Evolutionary conservation across 2,113 vertebrate genomes (phyloP), one percentile per base, ranked within the genome.

Genomic region (Hippocampus barbouri): DNA sequence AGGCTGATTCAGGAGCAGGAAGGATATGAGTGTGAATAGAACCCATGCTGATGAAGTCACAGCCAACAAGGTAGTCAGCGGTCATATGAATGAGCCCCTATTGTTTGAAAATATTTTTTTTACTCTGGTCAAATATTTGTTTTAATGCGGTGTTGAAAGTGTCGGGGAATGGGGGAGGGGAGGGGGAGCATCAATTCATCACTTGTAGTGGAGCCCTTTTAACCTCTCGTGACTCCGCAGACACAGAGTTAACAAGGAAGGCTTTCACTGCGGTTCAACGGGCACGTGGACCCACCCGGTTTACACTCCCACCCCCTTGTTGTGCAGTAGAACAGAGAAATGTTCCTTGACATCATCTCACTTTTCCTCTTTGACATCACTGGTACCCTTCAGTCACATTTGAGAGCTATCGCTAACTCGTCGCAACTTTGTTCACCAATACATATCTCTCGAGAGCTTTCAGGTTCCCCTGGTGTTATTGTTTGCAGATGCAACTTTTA

Each of bases 201-300:
- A 40, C 34, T 63, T 41, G 34, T 23, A 3, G 20, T 63, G 61
- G 2, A 20, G 6, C 15, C 30, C 30, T 38, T 62, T 38, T 62
- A 34, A 63, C 61, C 20, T 38, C 2, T 38, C 20, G 41, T 63
- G 20, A 41, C 34, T 9, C 27, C 59, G 8, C 61, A 15, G 4
- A 6, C 21, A n/a, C 34, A 40, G 1, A 3, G 34, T 21, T 9
- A 38, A 40, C 40, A 40, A 25, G 2, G 25, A 79, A 74, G 65
- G 54, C 54, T 79, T 68, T 79, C 47, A 83, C 56, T 21, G 72
- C n/a, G 8, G 62, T 53, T 74, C 20, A 21, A 70, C 67, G 71
- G 66, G 70, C 66, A 65, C 68, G 51, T 65, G 68, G 20, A 76
- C 71, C 80, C 79, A 78, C 63, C 59, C 69, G 80, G 62, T 75